Conservation (phyloP, 2,113 vertebrate species). For the Benitochromis conjunctus region DNA sequence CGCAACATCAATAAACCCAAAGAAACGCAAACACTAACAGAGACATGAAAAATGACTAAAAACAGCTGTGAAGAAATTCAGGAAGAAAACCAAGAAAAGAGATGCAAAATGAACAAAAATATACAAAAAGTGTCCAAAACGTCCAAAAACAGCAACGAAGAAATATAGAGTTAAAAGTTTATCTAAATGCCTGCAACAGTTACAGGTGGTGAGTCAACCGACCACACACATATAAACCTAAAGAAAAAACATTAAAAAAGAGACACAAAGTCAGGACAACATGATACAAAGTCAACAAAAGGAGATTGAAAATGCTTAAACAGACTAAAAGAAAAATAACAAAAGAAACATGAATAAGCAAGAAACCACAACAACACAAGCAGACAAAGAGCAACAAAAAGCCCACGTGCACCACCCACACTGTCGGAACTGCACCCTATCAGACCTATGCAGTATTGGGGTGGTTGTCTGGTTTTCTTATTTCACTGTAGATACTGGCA, state of each 20-base stretch:
- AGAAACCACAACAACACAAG: not conserved
- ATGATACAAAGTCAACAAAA: not conserved
- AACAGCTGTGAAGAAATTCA: not conserved
- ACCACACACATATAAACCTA: not conserved
- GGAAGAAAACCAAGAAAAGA: not conserved
- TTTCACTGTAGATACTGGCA: too few species aligned
- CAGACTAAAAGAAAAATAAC: fast-evolving
- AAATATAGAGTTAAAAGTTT: not conserved
- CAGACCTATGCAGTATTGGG: too few species aligned
- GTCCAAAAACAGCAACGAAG: not conserved
- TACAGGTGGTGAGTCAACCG: not conserved
- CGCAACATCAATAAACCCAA: fast-evolving
- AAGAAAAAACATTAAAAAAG: not conserved
- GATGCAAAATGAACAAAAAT: not conserved
- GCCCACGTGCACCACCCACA: too few species aligned
- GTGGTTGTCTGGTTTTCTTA: too few species aligned
- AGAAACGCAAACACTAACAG: fast-evolving
- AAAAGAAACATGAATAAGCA: not conserved
- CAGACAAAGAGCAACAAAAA: not conserved
- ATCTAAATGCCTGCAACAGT: not conserved
- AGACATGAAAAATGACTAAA: not conserved
- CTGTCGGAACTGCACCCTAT: too few species aligned
- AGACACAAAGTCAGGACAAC: not conserved
- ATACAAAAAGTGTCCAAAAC: not conserved
- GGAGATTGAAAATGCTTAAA: not conserved